Percentiles rank a stretch among this genome's conserved stretches.
Evolutionary conservation across 2,888 invertebrate genomes (phyloP).

Genomic region (Pollenia amentaria): DNA sequence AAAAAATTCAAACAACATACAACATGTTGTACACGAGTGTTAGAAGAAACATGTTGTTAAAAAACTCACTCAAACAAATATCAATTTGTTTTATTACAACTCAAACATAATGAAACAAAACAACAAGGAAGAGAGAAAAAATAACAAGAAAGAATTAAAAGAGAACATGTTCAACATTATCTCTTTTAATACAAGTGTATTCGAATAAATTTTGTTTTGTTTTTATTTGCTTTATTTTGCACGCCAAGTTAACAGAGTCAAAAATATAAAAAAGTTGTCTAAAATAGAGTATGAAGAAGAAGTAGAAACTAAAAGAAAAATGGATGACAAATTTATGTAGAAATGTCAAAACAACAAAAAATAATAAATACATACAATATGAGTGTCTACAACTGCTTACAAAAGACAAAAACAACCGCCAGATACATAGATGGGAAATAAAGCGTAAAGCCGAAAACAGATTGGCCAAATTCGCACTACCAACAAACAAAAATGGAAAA

Average conservation of each 20-base stretch:
- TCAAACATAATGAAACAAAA: conserved; percentile 2
- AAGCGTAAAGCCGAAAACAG: conserved; percentile 28
- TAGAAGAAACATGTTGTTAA: background rate
- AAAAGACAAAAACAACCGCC: conserved; percentile 19
- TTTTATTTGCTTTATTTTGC: conserved; percentile 51
- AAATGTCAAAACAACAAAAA: conserved; percentile 67
- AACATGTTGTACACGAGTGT: conserved; percentile 33
- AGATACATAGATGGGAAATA: background rate
- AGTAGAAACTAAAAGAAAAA: conserved; percentile 3
- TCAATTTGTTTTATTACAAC: background rate
- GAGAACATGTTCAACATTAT: background rate
- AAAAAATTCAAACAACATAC: conserved; percentile 22
- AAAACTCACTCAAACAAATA: conserved; percentile 16
- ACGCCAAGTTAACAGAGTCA: conserved; percentile 19
- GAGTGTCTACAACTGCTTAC: background rate
- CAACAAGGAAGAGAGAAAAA: background rate
- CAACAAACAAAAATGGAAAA: conserved; percentile 45
- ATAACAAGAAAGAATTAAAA: background rate
- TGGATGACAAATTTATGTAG: conserved; percentile 36
- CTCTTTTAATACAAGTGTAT: conserved; percentile 36
- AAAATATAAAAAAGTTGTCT: background rate
- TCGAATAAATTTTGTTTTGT: conserved; percentile 9
- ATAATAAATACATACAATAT: conserved; percentile 41
- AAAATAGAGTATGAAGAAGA: background rate
- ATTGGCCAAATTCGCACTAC: background rate